Conservation (phyloP, 2,797 vertebrate genomes). For the Benthosema pterotum region DNA sequence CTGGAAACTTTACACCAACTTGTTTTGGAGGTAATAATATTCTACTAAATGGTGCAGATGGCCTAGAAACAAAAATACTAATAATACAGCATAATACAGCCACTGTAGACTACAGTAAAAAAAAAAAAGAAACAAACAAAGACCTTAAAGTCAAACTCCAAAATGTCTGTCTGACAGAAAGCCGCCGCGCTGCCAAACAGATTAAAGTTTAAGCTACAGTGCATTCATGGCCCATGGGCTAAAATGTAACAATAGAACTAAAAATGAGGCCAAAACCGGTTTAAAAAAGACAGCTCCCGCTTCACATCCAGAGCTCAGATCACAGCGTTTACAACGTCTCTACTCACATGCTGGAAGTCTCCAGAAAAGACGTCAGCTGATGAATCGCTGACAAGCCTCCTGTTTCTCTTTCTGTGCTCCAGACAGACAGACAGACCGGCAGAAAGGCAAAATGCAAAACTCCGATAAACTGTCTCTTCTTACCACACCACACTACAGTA, state of each 20-base stretch:
- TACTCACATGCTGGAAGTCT: conserved; percentile 57
- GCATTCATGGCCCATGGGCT: neutral
- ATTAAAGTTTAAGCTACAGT: conserved; percentile 23
- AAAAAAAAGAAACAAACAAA: neutral
- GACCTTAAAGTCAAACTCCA: neutral
- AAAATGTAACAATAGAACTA: conserved; percentile 22
- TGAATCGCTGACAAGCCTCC: conserved; percentile 23
- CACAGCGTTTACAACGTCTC: conserved; percentile 2
- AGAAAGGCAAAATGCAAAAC: conserved; percentile 17
- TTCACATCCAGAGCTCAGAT: neutral
- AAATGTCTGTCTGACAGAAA: neutral
- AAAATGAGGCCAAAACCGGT: conserved; percentile 11
- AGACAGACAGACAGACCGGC: neutral
- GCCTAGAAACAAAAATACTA: too few relatives aligned
- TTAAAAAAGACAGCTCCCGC: conserved; percentile 13
- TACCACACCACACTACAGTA: too few relatives aligned
- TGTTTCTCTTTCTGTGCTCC: conserved; percentile 21
- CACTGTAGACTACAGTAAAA: neutral
- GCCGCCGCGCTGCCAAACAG: conserved; percentile 25
- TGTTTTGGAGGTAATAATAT: neutral
- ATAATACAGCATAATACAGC: neutral
- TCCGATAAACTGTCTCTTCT: neutral
- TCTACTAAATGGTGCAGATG: neutral
- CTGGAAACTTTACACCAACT: conserved; percentile 7
- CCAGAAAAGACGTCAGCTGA: conserved; percentile 38